Evolutionary conservation across 2,113 vertebrate species (phyloP), one percentile per base, ranked within the genome.

Genomic region (Speoplatyrhinus poulsoni): DNA sequence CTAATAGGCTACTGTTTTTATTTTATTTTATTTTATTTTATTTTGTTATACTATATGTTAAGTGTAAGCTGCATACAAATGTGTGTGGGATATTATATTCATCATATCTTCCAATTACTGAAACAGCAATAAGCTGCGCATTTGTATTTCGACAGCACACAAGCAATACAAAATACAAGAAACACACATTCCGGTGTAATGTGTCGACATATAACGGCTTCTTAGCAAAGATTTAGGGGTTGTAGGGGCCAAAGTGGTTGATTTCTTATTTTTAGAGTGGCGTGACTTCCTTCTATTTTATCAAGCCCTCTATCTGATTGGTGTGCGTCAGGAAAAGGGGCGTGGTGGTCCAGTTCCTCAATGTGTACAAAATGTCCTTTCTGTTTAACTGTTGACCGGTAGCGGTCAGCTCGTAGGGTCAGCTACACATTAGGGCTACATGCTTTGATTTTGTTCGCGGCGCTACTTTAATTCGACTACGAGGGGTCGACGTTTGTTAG

Each of bases 221-320:
- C 36, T 41, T 41, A 41, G 36, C 7, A 41, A 41, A 41, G 36
- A 41, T 5, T 41, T 41, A 41, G 36, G 36, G 1, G 7, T 41
- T 41, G 36, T 41, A 41, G 5, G 36, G 36, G 36, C 5, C 36
- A 41, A 41, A 6, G 36, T 41, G 6, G 36, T 41, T 8, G 36
- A 41, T 8, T 26, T 26, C 26, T 26, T 26, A 19, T 19, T 41
- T 5, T 41, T 6, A 4, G 36, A 41, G 36, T 41, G 19, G 17
- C 10, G 54, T 58, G 46, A 64, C 60, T 19, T 57, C 15, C 41
- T n/a, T 1, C 9, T 9, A 2, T 12, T 15, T 2, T 1, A 50
- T 12, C 50, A 1, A 0, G 3, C 64, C 49, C 58, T 60, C 9
- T 59, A 6, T 13, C 41, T 70, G 66, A 78, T 84, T 84, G 78